A percentile compares a stretch with the other conserved stretches of the same genome.
phyloP scores from a whole-genome alignment of 2,888 invertebrate genomes.

The Brachyopa scutellaris region DNA sequence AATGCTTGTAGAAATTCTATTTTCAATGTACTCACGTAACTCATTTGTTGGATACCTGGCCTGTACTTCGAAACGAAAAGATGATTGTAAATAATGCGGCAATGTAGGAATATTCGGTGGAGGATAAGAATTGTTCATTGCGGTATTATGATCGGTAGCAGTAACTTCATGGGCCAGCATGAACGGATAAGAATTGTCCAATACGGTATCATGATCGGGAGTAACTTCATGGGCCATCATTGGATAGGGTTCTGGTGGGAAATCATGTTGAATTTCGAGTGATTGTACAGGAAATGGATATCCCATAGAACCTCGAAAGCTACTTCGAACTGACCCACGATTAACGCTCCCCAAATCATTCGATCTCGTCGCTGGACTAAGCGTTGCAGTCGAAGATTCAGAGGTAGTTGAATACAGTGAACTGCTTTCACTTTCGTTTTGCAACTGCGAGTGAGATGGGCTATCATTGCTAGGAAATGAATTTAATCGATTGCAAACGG shows the following conservation, averaged over 20 bases:
- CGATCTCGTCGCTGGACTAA: conserved; percentile 78
- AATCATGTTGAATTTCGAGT: background rate
- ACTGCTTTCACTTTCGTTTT: conserved; percentile 78
- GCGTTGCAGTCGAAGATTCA: conserved; percentile 78
- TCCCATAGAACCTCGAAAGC: conserved; percentile 77
- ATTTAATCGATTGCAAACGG: conserved; percentile 48
- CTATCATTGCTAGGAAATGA: conserved; percentile 65
- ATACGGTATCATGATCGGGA: no score
- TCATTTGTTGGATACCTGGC: conserved; percentile 65
- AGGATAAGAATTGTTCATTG: conserved; percentile 81
- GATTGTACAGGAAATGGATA: conserved; percentile 28
- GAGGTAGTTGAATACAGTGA: conserved; percentile 80
- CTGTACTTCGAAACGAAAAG: conserved; percentile 58
- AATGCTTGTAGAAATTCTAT: background rate
- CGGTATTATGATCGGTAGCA: no score
- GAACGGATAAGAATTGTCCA: conserved; percentile 81
- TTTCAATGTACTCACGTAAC: conserved; percentile 44
- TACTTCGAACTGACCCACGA: conserved; percentile 77
- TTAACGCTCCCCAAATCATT: conserved; percentile 77
- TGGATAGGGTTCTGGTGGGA: conserved; percentile 24
- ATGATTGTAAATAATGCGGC: conserved; percentile 57
- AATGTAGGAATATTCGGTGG: conserved; percentile 76
- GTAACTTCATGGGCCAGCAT: conserved; percentile 30
- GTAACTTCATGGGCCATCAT: conserved; percentile 32
- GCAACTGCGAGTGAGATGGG: conserved; percentile 79